Base-by-base conservation (phyloP, 2,113 vertebrate genomes). In the Axis porcinus region DNA sequence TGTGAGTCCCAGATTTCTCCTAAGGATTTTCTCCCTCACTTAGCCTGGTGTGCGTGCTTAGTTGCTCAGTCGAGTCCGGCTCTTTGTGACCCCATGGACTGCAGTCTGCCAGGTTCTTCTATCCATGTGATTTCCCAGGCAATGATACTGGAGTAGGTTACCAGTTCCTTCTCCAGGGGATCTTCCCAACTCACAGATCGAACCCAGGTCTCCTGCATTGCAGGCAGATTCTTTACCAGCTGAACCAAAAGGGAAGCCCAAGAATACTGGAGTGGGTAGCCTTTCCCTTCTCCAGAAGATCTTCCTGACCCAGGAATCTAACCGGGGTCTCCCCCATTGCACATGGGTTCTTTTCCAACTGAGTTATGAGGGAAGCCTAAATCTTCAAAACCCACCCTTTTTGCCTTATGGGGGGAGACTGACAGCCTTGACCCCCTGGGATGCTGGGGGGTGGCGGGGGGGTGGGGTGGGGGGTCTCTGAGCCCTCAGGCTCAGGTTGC, bases 381-480 rank as follows among this genome's bases (percentile, higher is more conserved):
- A 81, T 86, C 28, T 83, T 52, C 23, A 82, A 76, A 54, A 3
- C 27, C 14, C 8, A 19, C 9, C 1, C 11, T 81, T 25, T 86
- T 40, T 21, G 30, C 50, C 13, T 52, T n/a, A 21, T 23, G 74
- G 9, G 7, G 3, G 27, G 16, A 62, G 1, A 54, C 16, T 54
- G 54, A 9, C 17, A 86, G 25, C 25, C 8, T 85, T 70, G 25
- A 60, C 36, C 14, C 28, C 9, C n/a, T 52, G 3, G 1, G 6
- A 30, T 60, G 28, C 27, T 57, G 12, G 19, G 3, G n/a, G n/a
- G n/a, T n/a, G n/a, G n/a, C n/a, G n/a, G n/a, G n/a, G n/a, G n/a
- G 45, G 2, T 9, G 17, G 17, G 13, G 47, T 2, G 47, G 47
- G 0, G 47, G 3, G 47, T 14, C 19, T 15, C 3, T 36, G 5